Conservation (phyloP, 2,888 invertebrate genomes). For the Leucoptera coffeella region DNA sequence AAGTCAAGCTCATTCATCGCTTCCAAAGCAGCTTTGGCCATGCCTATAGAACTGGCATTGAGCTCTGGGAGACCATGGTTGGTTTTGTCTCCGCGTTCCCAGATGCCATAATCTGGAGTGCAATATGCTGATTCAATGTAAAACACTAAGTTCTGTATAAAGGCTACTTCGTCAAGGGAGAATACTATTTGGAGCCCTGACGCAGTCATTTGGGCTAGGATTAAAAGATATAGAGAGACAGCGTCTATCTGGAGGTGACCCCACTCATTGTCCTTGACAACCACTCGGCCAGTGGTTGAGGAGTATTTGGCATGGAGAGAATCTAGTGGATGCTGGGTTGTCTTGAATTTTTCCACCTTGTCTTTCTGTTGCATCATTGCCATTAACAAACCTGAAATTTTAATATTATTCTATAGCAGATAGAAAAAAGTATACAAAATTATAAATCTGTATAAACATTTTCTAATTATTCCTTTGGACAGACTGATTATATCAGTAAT, state of each 20-base stretch:
- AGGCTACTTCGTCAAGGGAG: slow-evolving; percentile 96
- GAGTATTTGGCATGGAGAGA: slow-evolving; percentile 98
- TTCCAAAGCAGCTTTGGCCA: slow-evolving; percentile 98
- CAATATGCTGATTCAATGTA: slow-evolving; percentile 99
- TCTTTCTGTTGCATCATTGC: slow-evolving; percentile 99
- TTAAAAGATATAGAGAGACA: slow-evolving; percentile 87
- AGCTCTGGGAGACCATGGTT: slow-evolving; percentile 98
- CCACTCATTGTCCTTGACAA: slow-evolving; percentile 96
- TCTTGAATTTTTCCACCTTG: slow-evolving; percentile 95
- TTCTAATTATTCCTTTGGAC: too few species aligned
- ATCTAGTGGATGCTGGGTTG: slow-evolving; percentile 85
- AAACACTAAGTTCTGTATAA: slow-evolving; percentile 97
- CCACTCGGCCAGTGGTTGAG: slow-evolving; percentile 78
- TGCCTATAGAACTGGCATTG: slow-evolving; percentile 98
- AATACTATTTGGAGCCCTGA: slow-evolving; percentile 96
- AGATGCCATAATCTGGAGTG: slow-evolving; percentile 97
- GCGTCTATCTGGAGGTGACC: slow-evolving; percentile 97
- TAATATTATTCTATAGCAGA: too few species aligned
- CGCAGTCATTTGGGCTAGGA: slow-evolving; percentile 98
- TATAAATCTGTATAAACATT: too few species aligned
- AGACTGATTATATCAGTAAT: too few species aligned
- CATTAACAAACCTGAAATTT: slow-evolving; percentile 76
- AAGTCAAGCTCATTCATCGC: slow-evolving; percentile 97
- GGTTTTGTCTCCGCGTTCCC: slow-evolving; percentile 99
- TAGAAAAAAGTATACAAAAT: too few species aligned